Evolutionary conservation across 2,888 invertebrate species (phyloP), one percentile per base, ranked within the genome.

Genomic region (Drosophila borealis): DNA sequence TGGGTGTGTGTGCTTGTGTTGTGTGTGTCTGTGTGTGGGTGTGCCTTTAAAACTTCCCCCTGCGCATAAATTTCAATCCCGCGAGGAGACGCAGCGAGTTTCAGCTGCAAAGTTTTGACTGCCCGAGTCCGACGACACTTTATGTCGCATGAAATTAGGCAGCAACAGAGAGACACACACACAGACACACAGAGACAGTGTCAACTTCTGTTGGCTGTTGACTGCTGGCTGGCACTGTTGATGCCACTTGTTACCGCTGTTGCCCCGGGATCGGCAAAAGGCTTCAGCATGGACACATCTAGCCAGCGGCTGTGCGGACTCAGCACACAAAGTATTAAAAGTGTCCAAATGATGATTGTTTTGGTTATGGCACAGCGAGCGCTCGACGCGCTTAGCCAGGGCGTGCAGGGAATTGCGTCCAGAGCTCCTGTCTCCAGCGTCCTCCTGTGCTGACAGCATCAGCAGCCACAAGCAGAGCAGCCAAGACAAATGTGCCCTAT

Each of bases 261-360:
- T 60, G 80, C 70, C 57, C 10, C 79, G 74, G 75, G 79, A 78
- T 69, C 42, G 69, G 74, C 74, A 61, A 60, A 62, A 65, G 54
- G 76, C 73, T 68, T 70, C 62, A 42, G 50, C 70, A 78, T 50
- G 55, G 50, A 13, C 56, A 39, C 44, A 45, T 44, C 57, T 54
- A 41, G 70, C 62, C 29, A 25, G 21, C 44, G 48, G 41, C 39
- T n/a, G 9, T 34, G 48, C 60, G 46, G 51, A 55, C 72, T 49
- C 64, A 61, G 68, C 70, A 81, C 78, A 80, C 74, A 89, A 90
- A 90, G 91, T 89, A 90, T 90, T 90, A 90, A 90, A 91, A 89
- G 84, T 85, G 90, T 90, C 91, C 90, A 89, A 90, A 89, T 89
- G 89, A 90, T 91, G 90, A 90, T 91, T 91, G 91, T 90, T 90